These are phyloP conservation scores for Bacillus rossius DNA, from an alignment of 1,140 invertebrate species.

Conservation along the genomic window DNA sequence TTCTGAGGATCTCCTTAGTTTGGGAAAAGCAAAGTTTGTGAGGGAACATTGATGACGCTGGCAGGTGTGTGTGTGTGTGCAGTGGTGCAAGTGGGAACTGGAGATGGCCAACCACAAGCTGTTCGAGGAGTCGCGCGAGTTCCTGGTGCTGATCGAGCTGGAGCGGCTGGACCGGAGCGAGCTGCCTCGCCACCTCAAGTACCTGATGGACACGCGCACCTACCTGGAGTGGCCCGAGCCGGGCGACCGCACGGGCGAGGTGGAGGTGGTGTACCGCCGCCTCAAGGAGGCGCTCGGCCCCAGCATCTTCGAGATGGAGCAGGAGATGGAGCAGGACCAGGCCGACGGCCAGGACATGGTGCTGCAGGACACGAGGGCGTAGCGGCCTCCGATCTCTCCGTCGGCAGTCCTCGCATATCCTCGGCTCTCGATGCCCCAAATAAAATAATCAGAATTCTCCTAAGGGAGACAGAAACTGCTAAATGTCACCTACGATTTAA, in stretches of 20 bases:
- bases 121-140: conserved; percentile 6
- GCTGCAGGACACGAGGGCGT: too few relatives aligned
- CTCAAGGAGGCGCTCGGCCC: not conserved
- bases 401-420: too few relatives aligned
- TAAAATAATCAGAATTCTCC: too few relatives aligned
- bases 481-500: too few relatives aligned
- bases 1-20: too few relatives aligned
- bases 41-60: too few relatives aligned
- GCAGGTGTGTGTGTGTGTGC: not conserved
- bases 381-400: not conserved
- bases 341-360: too few relatives aligned
- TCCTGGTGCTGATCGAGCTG: conserved; percentile 13
- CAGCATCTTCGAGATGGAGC: not conserved
- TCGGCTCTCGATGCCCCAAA: too few relatives aligned
- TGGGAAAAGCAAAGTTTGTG: too few relatives aligned
- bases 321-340: too few relatives aligned
- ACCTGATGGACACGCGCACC: conserved; percentile 12
- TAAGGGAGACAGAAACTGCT: too few relatives aligned
- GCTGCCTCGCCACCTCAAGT: conserved; percentile 4
- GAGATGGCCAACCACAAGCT: conserved; percentile 13
- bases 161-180: not conserved
- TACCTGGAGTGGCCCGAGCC: conserved; percentile 6
- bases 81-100: conserved; percentile 16
- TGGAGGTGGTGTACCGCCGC: not conserved
- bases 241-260: not conserved